Conservation (phyloP, 37 sponge, comb jelly and placozoan species). For the Amphimedon queenslandica region DNA sequence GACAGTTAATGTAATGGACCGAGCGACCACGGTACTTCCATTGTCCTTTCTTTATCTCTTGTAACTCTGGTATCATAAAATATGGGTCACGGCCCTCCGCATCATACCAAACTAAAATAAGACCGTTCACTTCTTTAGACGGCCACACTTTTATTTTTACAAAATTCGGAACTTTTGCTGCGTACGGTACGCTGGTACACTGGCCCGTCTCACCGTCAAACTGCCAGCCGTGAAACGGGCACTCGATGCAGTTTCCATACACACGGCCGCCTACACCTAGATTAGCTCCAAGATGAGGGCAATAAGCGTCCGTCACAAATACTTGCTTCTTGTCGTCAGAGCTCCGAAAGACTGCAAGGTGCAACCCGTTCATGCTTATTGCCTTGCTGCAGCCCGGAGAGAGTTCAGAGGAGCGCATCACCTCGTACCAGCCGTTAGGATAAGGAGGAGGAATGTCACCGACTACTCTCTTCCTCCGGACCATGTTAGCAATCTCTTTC, state of each 20-base stretch:
- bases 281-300: conserved; percentile 71
- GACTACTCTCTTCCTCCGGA: background rate
- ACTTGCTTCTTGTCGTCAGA: conserved; percentile 51
- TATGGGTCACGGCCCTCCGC: conserved; percentile 57
- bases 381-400: conserved; percentile 11
- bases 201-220: conserved; percentile 55
- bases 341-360: conserved; percentile 62
- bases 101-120: conserved; percentile 58
- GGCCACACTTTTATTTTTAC: conserved; percentile 53
- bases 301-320: conserved; percentile 56
- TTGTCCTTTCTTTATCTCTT: conserved; percentile 20
- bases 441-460: conserved; percentile 53
- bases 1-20: conserved; percentile 40
- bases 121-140: conserved; percentile 29
- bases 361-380: conserved; percentile 38
- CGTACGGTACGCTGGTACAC: conserved; percentile 55
- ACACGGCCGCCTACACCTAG: conserved; percentile 57
- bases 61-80: conserved; percentile 34
- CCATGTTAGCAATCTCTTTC: conserved; percentile 20
- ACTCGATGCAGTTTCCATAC: conserved; percentile 52
- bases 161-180: conserved; percentile 39
- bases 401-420: conserved; percentile 26
- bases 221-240: conserved; percentile 70
- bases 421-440: conserved; percentile 68
- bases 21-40: conserved; percentile 36